These are phyloP conservation scores for Thysanoteuthis rhombus DNA, from an alignment of 2,888 invertebrate species.

Conservation along the genomic window DNA sequence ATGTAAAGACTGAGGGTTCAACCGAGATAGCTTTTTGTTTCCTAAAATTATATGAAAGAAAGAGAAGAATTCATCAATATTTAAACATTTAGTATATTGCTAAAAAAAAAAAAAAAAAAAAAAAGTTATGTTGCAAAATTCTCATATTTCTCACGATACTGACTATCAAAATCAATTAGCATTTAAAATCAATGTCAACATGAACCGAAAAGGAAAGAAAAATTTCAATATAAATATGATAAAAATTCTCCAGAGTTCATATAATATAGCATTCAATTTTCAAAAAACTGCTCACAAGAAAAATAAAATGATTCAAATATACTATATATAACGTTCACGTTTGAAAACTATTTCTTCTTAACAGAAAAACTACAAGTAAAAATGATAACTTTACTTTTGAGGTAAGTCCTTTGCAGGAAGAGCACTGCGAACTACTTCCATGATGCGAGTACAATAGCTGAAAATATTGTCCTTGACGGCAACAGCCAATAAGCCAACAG, in stretches of 20 bases:
- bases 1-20: constrained; percentile 93
- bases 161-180: too few relatives aligned
- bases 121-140: too few relatives aligned
- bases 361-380: background rate
- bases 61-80: background rate
- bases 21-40: constrained; percentile 74
- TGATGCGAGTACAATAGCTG: constrained; percentile 82
- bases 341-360: background rate
- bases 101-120: constrained; percentile 32
- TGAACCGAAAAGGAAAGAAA: too few relatives aligned
- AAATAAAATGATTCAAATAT: too few relatives aligned
- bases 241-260: too few relatives aligned
- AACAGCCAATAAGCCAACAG: constrained; percentile 89
- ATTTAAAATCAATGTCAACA: too few relatives aligned
- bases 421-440: constrained; percentile 82
- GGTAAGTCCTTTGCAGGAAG: constrained; percentile 75
- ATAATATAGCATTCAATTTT: too few relatives aligned
- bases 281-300: too few relatives aligned
- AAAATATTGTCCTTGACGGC: constrained; percentile 86
- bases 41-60: constrained; percentile 59
- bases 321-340: too few relatives aligned
- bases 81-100: background rate
- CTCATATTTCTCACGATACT: too few relatives aligned
- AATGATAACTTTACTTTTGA: constrained; percentile 56
- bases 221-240: too few relatives aligned